Conservation (phyloP, 2,888 invertebrate genomes). For the Volucella inanis region DNA sequence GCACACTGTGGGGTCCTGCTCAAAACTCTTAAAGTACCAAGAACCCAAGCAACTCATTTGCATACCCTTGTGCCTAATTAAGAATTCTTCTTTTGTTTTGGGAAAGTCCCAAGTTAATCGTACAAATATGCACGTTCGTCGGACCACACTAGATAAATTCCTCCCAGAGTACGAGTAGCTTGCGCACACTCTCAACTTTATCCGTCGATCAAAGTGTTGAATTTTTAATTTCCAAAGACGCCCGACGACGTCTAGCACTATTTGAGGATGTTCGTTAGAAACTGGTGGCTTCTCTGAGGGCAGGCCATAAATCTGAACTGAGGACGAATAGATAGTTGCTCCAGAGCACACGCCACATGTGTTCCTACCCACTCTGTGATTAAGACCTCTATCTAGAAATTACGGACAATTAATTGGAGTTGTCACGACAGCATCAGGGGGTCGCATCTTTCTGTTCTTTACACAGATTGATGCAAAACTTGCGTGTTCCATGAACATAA, state of each 20-base stretch:
- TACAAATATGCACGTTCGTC: constrained; percentile 27
- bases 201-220: constrained; percentile 66
- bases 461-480: constrained; percentile 62
- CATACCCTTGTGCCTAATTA: constrained; percentile 46
- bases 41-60: constrained; percentile 45
- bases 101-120: constrained; percentile 4
- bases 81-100: constrained; percentile 51
- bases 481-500: constrained; percentile 43
- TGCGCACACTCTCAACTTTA: background rate
- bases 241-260: constrained; percentile 43
- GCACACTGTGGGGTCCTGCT: constrained; percentile 57
- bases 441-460: constrained; percentile 15
- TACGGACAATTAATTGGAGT: constrained; percentile 55
- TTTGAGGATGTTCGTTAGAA: constrained; percentile 53
- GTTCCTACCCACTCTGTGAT: constrained; percentile 33
- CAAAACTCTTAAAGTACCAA: background rate
- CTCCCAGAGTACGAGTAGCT: background rate
- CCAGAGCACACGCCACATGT: constrained; percentile 18
- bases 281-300: constrained; percentile 62
- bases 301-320: constrained; percentile 56
- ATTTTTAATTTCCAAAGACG: constrained; percentile 62
- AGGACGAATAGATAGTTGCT: constrained; percentile 4
- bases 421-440: constrained; percentile 41
- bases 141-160: constrained; percentile 36
- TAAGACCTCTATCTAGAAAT: constrained; percentile 46